A percentile compares a stretch with the other conserved stretches of the same genome.
These are phyloP conservation scores for Sinocyclocheilus rhinocerous DNA, from an alignment of 2,113 vertebrate genomes.

Conservation along the genomic window DNA sequence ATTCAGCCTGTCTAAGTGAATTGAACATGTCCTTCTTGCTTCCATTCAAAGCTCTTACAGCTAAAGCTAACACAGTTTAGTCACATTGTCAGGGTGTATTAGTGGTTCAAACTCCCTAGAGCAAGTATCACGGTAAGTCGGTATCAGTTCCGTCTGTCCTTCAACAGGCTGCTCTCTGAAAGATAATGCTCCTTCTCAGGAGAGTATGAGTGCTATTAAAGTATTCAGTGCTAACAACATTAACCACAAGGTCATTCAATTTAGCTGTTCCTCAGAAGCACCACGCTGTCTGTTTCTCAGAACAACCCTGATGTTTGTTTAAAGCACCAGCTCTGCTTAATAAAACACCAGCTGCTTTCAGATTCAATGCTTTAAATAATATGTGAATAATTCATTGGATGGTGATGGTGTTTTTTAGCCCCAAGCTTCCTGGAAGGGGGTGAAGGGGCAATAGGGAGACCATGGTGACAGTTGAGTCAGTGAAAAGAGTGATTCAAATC, in stretches of 20 bases:
- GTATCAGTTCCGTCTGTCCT: slow-evolving; percentile 9
- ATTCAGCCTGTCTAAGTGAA: neutral
- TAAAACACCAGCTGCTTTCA: slow-evolving; percentile 44
- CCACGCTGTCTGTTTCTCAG: slow-evolving; percentile 67
- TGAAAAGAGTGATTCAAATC: slow-evolving; percentile 1
- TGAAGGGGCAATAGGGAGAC: neutral
- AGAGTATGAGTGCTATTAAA: slow-evolving; percentile 41
- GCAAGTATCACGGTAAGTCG: slow-evolving; percentile 8
- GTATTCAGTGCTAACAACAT: slow-evolving; percentile 73
- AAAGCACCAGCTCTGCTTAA: slow-evolving; percentile 56
- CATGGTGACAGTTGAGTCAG: neutral
- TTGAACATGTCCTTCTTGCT: neutral
- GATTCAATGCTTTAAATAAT: slow-evolving; percentile 43
- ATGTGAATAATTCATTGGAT: slow-evolving; percentile 49
- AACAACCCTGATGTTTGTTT: slow-evolving; percentile 51
- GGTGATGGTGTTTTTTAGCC: slow-evolving; percentile 37
- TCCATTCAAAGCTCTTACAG: slow-evolving; percentile 10
- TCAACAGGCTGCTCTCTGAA: slow-evolving; percentile 3
- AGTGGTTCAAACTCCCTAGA: slow-evolving; percentile 3
- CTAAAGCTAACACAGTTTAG: slow-evolving; percentile 44
- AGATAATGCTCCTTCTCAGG: slow-evolving; percentile 29
- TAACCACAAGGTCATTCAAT: slow-evolving; percentile 71
- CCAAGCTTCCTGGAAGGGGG: slow-evolving; percentile 6
- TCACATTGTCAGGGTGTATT: slow-evolving; percentile 46
- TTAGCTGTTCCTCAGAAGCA: slow-evolving; percentile 47